phyloP scores from a whole-genome alignment of 2,113 vertebrate genomes.

The Protomyctophum bolini region DNA sequence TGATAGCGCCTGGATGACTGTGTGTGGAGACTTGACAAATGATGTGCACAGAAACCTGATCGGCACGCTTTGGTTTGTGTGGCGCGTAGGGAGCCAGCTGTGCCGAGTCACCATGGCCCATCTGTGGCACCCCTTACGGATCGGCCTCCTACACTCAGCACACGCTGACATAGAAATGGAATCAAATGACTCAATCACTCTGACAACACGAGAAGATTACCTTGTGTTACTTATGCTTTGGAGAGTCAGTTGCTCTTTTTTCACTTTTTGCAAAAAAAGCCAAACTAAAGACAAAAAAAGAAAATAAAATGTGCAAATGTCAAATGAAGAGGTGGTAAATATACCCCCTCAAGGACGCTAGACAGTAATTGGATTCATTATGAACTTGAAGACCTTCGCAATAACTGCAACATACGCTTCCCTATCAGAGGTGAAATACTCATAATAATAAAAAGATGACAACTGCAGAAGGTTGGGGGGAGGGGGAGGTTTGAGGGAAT shows the following conservation, averaged over 20 bases:
- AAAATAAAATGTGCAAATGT: conserved; percentile 3
- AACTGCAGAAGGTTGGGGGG: conserved; percentile 20
- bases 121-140: conserved; percentile 32
- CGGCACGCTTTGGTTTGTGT: conserved; percentile 32
- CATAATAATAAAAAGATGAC: conserved; percentile 21
- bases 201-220: not conserved
- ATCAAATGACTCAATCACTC: conserved; percentile 6
- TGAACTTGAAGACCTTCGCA: conserved; percentile 5
- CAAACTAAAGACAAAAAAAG: not conserved
- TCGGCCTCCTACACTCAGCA: conserved; percentile 7
- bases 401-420: not conserved
- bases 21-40: conserved; percentile 33
- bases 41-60: conserved; percentile 51
- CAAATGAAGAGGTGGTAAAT: not conserved
- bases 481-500: conserved; percentile 14
- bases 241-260: not conserved
- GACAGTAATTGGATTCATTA: conserved; percentile 12
- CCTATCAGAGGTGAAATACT: conserved; percentile 12
- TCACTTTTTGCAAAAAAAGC: not conserved
- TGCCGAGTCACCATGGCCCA: conserved; percentile 45
- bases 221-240: not conserved
- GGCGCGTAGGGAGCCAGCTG: conserved; percentile 33
- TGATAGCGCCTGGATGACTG: conserved; percentile 37
- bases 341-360: not conserved
- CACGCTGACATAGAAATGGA: not conserved